Percentiles rank a stretch among this genome's conserved stretches.
Evolutionary conservation across 2,888 invertebrate species (phyloP).

Genomic region (Diarsia mendica): DNA sequence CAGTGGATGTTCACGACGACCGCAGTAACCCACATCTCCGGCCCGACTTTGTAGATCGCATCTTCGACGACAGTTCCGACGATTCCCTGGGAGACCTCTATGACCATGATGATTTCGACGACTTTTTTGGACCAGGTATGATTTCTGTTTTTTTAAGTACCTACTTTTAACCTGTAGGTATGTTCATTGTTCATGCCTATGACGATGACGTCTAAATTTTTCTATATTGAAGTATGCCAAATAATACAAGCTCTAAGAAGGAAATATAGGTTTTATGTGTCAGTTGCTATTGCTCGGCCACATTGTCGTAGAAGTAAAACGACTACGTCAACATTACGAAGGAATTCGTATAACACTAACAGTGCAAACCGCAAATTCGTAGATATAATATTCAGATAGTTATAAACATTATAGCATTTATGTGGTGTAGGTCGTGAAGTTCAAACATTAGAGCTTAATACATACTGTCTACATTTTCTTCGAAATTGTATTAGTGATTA

Average conservation of each 20-base stretch:
- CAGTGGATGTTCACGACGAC: conserved; percentile 77
- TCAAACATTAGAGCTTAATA: too few species aligned
- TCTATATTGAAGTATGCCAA: neutral
- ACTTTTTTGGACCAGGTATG: conserved; percentile 76
- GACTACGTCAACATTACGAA: too few species aligned
- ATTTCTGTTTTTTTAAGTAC: neutral
- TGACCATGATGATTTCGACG: conserved; percentile 79
- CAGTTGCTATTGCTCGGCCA: too few species aligned
- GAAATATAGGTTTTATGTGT: too few species aligned
- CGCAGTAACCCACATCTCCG: conserved; percentile 82
- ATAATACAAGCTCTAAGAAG: neutral
- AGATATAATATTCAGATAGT: too few species aligned
- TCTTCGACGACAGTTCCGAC: conserved; percentile 80
- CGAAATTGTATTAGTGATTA: too few species aligned
- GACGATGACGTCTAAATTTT: neutral
- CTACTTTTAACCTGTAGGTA: neutral
- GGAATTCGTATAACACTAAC: too few species aligned
- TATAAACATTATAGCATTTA: too few species aligned
- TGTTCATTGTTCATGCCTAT: neutral
- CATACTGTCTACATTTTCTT: too few species aligned
- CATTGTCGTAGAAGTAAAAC: too few species aligned
- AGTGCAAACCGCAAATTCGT: too few species aligned
- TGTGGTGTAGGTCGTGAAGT: too few species aligned
- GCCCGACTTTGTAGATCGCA: conserved; percentile 81
- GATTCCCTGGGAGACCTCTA: conserved; percentile 81